Evolutionary conservation across 2,888 invertebrate genomes (phyloP), one percentile per base, ranked within the genome.

Genomic region (Ryuthela nishihirai): DNA sequence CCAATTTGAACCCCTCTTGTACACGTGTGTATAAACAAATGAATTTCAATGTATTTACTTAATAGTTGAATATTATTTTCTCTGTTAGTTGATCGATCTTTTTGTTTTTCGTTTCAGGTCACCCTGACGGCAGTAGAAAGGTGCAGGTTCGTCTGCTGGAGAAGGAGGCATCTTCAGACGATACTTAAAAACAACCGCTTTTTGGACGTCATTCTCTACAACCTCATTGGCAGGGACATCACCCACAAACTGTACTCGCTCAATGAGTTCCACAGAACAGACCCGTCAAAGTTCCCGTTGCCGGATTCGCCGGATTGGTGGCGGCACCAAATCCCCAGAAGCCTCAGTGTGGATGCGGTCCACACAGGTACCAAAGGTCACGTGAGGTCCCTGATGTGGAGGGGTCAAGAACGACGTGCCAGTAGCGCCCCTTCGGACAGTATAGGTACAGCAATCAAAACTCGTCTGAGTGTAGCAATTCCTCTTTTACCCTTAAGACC

Each of bases 181-280:
- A 83, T 87, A 65, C 80, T 89, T 65, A 80, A 85, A 64, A 84
- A 85, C 72, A 80, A 87, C 69, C 85, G 85, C 15, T 80, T 82
- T 69, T 80, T 89, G 68, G 83, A 85, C 74, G 82, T 84, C 69
- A 83, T 88, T 54, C 79, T 89, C 66, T 83, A 85, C 74, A 84
- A 84, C 71, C 81, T 89, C 66, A 85, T 88, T 75, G 87, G 87
- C 82, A 87, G 88, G 74, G 88, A 88, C 73, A 87, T 89, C 72
- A 88, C 88, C 29, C 85, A 85, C 72, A 88, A 89, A 75, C 76
- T 89, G 69, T 88, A 88, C 75, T 86, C 87, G 20, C 79, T 87
- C 67, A 87, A 87, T 72, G 87, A 88, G 71, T 85, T 85, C 44
- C 75, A 87, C 63, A 77, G 67, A 20, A 63, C 62, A 32, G 47